These are phyloP conservation scores for Hyperoplus lanceolatus DNA, from an alignment of 2,797 vertebrate species.

Conservation along the genomic window DNA sequence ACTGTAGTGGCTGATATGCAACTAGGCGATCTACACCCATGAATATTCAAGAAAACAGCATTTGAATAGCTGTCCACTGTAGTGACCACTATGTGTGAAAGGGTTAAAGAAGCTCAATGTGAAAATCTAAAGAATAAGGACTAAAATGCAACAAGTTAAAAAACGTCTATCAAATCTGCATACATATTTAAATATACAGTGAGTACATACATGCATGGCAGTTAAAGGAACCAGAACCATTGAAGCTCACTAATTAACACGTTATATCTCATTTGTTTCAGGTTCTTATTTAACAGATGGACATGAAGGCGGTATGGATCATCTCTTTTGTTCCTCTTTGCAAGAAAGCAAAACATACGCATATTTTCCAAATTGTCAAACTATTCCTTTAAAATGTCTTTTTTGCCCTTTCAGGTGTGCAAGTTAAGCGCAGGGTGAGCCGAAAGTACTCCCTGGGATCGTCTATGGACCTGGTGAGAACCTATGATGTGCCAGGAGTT, in stretches of 20 bases:
- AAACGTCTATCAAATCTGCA: not conserved
- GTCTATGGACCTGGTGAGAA: slow-evolving; percentile 79
- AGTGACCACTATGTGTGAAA: too few relatives aligned
- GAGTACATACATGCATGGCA: not conserved
- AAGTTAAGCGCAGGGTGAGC: slow-evolving; percentile 60
- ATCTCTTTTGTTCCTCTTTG: slow-evolving; percentile 4
- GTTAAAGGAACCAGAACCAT: not conserved
- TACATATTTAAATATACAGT: not conserved
- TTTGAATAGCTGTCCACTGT: too few relatives aligned
- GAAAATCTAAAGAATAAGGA: not conserved
- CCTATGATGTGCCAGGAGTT: not conserved
- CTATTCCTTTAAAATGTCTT: not conserved
- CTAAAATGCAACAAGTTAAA: not conserved
- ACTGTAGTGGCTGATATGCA: too few relatives aligned
- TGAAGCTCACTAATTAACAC: not conserved
- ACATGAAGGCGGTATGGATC: not conserved
- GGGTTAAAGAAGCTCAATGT: not conserved
- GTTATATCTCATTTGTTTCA: not conserved
- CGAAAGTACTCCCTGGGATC: slow-evolving; percentile 83
- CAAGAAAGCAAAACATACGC: not conserved
- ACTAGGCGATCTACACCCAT: too few relatives aligned
- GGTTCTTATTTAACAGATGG: slow-evolving; percentile 29
- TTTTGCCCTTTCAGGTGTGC: slow-evolving; percentile 50
- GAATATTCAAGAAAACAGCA: too few relatives aligned
- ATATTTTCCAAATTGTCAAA: not conserved